Base-by-base conservation (phyloP, 2,888 invertebrate species). In the Eurois occulta region DNA sequence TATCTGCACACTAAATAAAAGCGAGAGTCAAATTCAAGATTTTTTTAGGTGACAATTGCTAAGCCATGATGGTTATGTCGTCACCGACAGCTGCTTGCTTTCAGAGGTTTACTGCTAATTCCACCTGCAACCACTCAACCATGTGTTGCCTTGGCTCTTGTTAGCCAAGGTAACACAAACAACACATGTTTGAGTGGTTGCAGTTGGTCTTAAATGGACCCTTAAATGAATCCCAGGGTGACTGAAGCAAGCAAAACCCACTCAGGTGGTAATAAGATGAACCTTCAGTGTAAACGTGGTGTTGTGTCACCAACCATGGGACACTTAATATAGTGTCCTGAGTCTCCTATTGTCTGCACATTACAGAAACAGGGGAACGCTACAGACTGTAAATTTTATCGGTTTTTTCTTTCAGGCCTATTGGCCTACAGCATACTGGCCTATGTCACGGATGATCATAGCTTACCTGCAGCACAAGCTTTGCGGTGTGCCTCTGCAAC, bases 401-500 rank as follows among this genome's bases (percentile, higher is more conserved):
- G 1, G 28, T 8, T 28, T 55, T 55, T 58, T 16, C 28, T 58
- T 28, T 7, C 16, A 28, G 7, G 7, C 16, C 28, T 58, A 58
- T 28, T n/a, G 24, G 1, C 10, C 6, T 18, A n/a, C 52, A 55
- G n/a, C 11, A 11, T 55, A 55, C 28, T 28, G 24, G 24, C 11
- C 13, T 18, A 24, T n/a, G 13, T 13, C 7, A 18, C 3, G 8
- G n/a, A n/a, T n/a, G 16, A 8, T 65, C 18, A 43, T 8, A 41
- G n/a, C 68, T 84, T 71, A 96, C 96, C 94, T 95, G 95, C 48
- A 96, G 86, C 18, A 96, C 89, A 78, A 93, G 92, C 75, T 88
- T 90, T 10, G 95, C 94, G 0, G 96, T 96, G 91, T 96, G 95
- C 78, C 93, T 87, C 91, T 96, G 95, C 78, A 96, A 88, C 96